Percentiles rank a stretch among this genome's conserved stretches.
Conservation (phyloP, 2,797 vertebrate genomes). For the Lophius americanus region DNA sequence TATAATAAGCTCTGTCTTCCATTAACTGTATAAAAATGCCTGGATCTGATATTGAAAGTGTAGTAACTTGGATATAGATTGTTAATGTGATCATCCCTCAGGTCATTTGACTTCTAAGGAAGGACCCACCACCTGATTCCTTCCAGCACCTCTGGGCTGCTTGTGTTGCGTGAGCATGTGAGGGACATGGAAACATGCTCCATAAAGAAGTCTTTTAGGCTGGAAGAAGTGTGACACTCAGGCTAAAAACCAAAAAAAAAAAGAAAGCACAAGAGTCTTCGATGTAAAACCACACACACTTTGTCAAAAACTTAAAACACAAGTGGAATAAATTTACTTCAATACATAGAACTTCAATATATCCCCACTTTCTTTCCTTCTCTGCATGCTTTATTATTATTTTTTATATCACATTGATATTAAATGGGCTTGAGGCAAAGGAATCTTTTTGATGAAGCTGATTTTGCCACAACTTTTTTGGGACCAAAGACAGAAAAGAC, state of each 20-base stretch:
- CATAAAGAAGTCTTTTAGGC: neutral
- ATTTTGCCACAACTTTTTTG: too few relatives aligned
- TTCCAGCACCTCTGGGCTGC: conserved; percentile 5
- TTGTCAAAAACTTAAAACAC: too few relatives aligned
- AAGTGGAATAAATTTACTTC: too few relatives aligned
- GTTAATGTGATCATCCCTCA: conserved; percentile 23
- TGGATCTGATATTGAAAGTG: conserved; percentile 21
- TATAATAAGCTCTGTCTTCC: neutral
- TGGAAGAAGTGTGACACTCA: neutral
- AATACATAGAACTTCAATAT: too few relatives aligned
- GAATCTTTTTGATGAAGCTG: too few relatives aligned
- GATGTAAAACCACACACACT: neutral
- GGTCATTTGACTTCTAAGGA: conserved; percentile 54
- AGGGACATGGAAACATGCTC: conserved; percentile 1
- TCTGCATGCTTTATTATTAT: too few relatives aligned
- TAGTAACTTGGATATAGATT: conserved; percentile 16
- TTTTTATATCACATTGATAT: too few relatives aligned
- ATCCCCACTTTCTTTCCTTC: too few relatives aligned
- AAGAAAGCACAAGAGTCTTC: neutral
- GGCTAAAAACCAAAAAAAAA: neutral
- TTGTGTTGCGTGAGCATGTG: conserved; percentile 33
- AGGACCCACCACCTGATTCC: neutral
- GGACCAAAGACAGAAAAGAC: too few relatives aligned
- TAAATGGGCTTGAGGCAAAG: too few relatives aligned
- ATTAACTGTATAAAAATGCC: neutral